Conservation (phyloP, 2,797 vertebrate species). For the Octomys mimax region DNA sequence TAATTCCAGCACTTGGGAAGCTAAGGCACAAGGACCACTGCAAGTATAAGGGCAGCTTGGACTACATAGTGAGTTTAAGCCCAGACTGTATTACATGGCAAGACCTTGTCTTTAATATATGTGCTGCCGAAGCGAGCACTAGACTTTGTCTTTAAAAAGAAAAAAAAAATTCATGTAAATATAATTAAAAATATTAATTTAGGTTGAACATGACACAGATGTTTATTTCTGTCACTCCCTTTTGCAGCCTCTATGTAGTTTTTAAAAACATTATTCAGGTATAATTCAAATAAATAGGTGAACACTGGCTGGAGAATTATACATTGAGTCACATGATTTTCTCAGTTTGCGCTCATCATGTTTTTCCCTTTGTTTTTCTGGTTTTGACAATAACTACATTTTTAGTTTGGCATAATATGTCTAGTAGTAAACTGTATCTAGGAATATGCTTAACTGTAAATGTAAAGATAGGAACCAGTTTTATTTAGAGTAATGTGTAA, state of each 20-base stretch:
- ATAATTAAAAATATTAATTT: background rate
- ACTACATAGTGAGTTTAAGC: background rate
- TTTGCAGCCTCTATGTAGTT: conserved; percentile 20
- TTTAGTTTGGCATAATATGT: background rate
- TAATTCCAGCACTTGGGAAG: background rate
- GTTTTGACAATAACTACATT: background rate
- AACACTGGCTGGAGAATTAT: background rate
- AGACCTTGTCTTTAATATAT: background rate
- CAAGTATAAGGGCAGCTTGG: background rate
- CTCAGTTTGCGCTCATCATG: background rate
- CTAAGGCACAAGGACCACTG: background rate
- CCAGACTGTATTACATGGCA: background rate
- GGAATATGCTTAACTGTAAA: conserved; percentile 7
- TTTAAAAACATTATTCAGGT: background rate
- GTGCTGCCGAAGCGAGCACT: no score
- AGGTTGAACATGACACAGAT: background rate
- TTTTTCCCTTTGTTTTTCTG: background rate
- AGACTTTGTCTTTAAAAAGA: background rate
- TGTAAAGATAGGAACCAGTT: background rate
- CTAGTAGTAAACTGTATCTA: background rate
- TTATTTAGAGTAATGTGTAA: background rate
- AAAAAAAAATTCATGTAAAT: background rate
- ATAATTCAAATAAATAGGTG: background rate
- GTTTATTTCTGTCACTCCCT: conserved; percentile 13
- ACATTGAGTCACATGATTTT: background rate